A percentile compares a stretch with the other conserved stretches of the same genome.
Evolutionary conservation across 1,140 invertebrate genomes (phyloP).

Genomic region (Lordiphosa mommai): DNA sequence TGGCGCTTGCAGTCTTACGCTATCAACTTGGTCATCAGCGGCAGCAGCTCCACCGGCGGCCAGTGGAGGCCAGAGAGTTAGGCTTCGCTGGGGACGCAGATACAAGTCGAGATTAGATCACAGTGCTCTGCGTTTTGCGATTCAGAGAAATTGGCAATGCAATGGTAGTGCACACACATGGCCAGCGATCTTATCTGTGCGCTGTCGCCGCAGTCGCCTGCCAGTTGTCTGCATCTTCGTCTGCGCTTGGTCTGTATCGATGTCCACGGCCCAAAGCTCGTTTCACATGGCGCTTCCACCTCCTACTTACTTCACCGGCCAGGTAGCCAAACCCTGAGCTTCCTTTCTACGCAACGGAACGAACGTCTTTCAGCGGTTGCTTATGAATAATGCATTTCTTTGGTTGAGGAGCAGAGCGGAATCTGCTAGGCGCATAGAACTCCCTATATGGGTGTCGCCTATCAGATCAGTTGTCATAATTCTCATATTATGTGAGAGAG

Average conservation of each 20-base stretch:
- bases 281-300: constrained; percentile 64
- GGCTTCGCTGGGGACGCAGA: constrained; percentile 37
- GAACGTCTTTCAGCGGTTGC: background rate
- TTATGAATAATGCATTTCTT: constrained; percentile 67
- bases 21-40: constrained; percentile 64
- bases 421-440: constrained; percentile 69
- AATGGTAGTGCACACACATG: constrained; percentile 60
- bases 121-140: constrained; percentile 41
- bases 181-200: constrained; percentile 56
- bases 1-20: constrained; percentile 58
- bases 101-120: constrained; percentile 71
- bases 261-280: constrained; percentile 8
- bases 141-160: constrained; percentile 70
- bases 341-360: constrained; percentile 27
- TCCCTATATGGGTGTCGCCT: constrained; percentile 73
- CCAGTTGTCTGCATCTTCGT: constrained; percentile 30
- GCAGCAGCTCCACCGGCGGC: background rate
- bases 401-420: constrained; percentile 38
- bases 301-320: constrained; percentile 30
- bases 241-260: constrained; percentile 1
- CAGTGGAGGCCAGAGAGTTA: constrained; percentile 20
- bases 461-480: constrained; percentile 77
- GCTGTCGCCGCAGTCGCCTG: constrained; percentile 27
- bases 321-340: constrained; percentile 12
- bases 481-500: constrained; percentile 60